Evolutionary conservation across 1,140 invertebrate genomes (phyloP).

Genomic region (Riptortus pedestris): DNA sequence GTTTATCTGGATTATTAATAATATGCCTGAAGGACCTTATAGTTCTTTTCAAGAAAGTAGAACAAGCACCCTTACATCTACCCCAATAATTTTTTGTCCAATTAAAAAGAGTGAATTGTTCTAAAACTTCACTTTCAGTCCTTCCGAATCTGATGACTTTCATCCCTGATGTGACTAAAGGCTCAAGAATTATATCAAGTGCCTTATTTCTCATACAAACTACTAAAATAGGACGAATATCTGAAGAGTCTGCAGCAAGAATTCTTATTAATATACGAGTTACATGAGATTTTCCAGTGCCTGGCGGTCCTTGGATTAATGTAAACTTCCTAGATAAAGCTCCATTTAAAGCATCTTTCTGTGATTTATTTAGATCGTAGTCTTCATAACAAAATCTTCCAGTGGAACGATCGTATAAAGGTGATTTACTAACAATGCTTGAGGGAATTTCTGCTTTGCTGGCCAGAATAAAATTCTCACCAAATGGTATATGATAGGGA

Average conservation of each 20-base stretch:
- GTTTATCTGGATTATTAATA: neutral
- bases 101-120: neutral
- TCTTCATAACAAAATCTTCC: constrained; percentile 33
- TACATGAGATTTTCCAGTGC: constrained; percentile 70
- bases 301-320: constrained; percentile 70
- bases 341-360: constrained; percentile 47
- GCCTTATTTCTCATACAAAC: constrained; percentile 82
- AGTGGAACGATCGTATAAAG: constrained; percentile 33
- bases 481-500: constrained; percentile 48
- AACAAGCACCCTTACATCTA: neutral
- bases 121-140: neutral
- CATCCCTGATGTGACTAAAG: constrained; percentile 44
- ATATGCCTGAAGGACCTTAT: neutral
- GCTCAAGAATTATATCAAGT: constrained; percentile 79
- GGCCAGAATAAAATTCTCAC: constrained; percentile 48
- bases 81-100: neutral
- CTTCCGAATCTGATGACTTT: constrained; percentile 41
- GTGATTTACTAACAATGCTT: constrained; percentile 27
- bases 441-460: constrained; percentile 28
- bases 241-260: constrained; percentile 37
- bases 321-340: constrained; percentile 51
- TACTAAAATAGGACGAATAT: constrained; percentile 51
- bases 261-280: constrained; percentile 53
- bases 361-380: constrained; percentile 46
- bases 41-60: neutral